Base-by-base conservation (phyloP, 1,140 invertebrate genomes). In the Pemphigus obesinymphae region DNA sequence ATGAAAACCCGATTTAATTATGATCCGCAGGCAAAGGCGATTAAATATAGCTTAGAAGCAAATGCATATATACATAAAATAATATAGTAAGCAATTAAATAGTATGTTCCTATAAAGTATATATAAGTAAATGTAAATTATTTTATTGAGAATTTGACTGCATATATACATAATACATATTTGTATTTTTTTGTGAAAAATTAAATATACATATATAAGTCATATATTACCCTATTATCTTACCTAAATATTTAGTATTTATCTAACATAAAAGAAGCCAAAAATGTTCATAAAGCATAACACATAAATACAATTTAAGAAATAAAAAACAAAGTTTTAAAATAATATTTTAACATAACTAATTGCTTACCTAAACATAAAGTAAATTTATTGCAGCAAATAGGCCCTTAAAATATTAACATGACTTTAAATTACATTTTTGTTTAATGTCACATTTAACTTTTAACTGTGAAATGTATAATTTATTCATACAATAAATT, bases 61-160 rank as follows among this genome's bases (percentile, higher is more conserved):
- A 29, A 72, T 17, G 40, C 40, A 72, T 45, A 29, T 45, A 72
- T n/a, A n/a, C n/a, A n/a, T 29, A 45, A 43, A 70, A 72, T 68
- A n/a, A 68, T 61, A 40, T 72, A 45, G 11, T 68, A 68, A 68
- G 15, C 20, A 68, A 68, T 40, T 68, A 68, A 68, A 68, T 68
- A 68, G 40, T 68, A 68, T 40, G 11, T 43, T n/a, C 29, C 10
- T 34, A 61, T 50, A 50, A 55, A 55, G 40, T 40, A 63, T 26
- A 29, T 63, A 68, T 17, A 43, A 70, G 7, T 63, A 40, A 68
- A 68, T n/a, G 20, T 70, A 45, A 70, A 76, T 76, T 40, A 76
- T 55, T 76, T 37, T 76, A 26, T 37, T 55, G 31, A 76, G 58
- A 37, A 37, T 11, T 55, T 15, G 37, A 26, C 50, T 15, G 20